Conservation (phyloP, 2,888 invertebrate species). For the Griposia aprilina region DNA sequence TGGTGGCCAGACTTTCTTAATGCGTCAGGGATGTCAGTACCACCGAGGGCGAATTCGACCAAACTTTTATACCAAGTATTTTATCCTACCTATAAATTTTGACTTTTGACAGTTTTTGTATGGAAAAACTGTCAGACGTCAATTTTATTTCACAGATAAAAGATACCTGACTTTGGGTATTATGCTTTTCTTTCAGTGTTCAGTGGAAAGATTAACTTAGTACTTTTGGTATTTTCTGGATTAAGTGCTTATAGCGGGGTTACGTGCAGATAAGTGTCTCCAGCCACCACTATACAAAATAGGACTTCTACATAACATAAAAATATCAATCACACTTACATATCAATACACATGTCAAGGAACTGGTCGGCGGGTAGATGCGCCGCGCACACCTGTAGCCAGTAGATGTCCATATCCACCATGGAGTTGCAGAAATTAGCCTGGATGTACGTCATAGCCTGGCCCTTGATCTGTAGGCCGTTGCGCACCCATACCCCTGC, state of each 20-base stretch:
- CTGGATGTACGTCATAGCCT: slow-evolving; percentile 99
- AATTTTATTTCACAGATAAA: too few relatives aligned
- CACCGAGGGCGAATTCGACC: too few relatives aligned
- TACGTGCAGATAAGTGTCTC: background rate
- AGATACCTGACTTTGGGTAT: too few relatives aligned
- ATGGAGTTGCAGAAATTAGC: slow-evolving; percentile 99
- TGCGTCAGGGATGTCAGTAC: too few relatives aligned
- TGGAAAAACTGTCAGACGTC: too few relatives aligned
- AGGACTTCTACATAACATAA: background rate
- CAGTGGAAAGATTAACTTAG: too few relatives aligned
- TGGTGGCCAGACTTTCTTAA: too few relatives aligned
- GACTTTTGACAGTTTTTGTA: too few relatives aligned
- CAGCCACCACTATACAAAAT: background rate
- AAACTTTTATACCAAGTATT: too few relatives aligned
- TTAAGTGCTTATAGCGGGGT: too few relatives aligned
- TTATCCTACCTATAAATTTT: too few relatives aligned
- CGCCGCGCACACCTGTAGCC: slow-evolving; percentile 98
- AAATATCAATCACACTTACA: slow-evolving; percentile 88
- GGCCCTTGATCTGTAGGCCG: slow-evolving; percentile 99
- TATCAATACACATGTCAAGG: slow-evolving; percentile 96
- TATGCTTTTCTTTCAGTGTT: too few relatives aligned
- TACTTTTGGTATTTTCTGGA: background rate
- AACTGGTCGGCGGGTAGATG: slow-evolving; percentile 96
- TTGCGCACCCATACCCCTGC: slow-evolving; percentile 99
- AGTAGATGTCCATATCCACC: slow-evolving; percentile 99